Percentiles rank a stretch among this genome's conserved stretches.
These are phyloP conservation scores for Micrastur ruficollis DNA, from an alignment of 2,797 vertebrate species.

Conservation along the genomic window DNA sequence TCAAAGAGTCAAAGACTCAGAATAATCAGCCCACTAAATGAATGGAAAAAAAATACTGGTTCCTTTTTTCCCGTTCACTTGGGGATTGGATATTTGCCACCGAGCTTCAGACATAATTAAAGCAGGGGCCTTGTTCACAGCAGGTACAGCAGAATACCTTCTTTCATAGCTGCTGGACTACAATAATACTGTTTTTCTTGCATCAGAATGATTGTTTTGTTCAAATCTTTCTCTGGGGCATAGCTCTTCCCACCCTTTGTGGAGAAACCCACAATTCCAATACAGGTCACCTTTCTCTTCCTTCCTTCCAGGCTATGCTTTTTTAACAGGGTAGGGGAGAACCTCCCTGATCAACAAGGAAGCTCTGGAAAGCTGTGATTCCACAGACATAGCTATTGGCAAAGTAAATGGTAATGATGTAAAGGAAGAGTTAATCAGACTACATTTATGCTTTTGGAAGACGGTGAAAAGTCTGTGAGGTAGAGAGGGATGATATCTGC, in stretches of 20 bases:
- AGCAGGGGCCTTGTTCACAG: constrained; percentile 34
- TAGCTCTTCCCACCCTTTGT: background rate
- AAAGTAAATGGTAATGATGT: background rate
- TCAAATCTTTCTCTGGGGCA: background rate
- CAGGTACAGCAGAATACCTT: constrained; percentile 49
- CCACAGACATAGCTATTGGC: background rate
- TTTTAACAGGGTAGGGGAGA: background rate
- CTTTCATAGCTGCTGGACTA: constrained; percentile 21
- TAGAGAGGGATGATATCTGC: background rate
- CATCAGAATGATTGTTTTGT: constrained; percentile 30
- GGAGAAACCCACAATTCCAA: background rate
- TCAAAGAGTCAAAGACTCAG: constrained; percentile 45
- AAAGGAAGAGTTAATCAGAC: background rate
- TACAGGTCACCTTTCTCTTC: background rate
- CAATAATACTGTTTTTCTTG: constrained; percentile 24
- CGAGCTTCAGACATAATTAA: constrained; percentile 53
- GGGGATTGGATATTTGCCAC: constrained; percentile 55
- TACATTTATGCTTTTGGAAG: background rate
- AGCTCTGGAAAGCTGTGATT: background rate
- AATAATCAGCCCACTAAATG: constrained; percentile 41
- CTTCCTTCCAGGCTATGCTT: background rate
- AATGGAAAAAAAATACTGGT: background rate
- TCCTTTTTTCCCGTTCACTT: constrained; percentile 12
- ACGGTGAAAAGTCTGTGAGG: background rate
- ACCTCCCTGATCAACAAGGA: background rate